Base-by-base conservation (phyloP, 2,797 vertebrate species). In the Merluccius polli region DNA sequence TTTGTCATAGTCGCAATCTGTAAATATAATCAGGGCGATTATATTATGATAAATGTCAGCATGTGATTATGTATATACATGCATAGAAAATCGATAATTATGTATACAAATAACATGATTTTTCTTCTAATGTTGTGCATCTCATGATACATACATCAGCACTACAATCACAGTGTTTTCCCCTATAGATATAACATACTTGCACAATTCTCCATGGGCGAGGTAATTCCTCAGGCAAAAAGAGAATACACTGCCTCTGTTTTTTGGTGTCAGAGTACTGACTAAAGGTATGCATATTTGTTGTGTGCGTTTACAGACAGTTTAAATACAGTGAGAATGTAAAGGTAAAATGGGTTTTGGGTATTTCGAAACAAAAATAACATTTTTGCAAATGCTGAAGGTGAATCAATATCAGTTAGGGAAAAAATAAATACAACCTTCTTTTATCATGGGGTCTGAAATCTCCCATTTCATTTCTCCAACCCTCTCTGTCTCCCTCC, bases 141-240 rank as follows among this genome's bases (percentile, higher is more conserved):
- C n/a, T 63, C n/a, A 27, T 27, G 48, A 24, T 27, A 63, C 52
- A 63, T 12, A 63, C 52, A 27, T 6, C 1, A 63, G 52, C n/a
- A 27, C 52, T 27, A 63, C 9, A 27, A 63, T 2, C n/a, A 0
- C 21, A 24, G n/a, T 24, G 52, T 8, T 24, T 10, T 24, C 10
- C n/a, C n/a, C 10, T 38, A 38, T 38, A 12, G 36, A 38, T 9
- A 11, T 27, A 24, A 12, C n/a, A 7, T 27, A 70, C 70, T 81
- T 32, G 71, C 71, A 15, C 52, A 36, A 71, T 24, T 59, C 81
- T 82, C 77, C 59, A 71, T 71, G 63, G 77, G 73, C 77, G 41
- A 75, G 16, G 32, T 68, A 18, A n/a, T 44, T 79, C 81, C 83
- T 5, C 59, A 78, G 81, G 82, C 82, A 78, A 76, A 75, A 80